A percentile compares a stretch with the other conserved stretches of the same genome.
Evolutionary conservation across 2,797 vertebrate genomes (phyloP).

Genomic region (Vespertilio murinus): DNA sequence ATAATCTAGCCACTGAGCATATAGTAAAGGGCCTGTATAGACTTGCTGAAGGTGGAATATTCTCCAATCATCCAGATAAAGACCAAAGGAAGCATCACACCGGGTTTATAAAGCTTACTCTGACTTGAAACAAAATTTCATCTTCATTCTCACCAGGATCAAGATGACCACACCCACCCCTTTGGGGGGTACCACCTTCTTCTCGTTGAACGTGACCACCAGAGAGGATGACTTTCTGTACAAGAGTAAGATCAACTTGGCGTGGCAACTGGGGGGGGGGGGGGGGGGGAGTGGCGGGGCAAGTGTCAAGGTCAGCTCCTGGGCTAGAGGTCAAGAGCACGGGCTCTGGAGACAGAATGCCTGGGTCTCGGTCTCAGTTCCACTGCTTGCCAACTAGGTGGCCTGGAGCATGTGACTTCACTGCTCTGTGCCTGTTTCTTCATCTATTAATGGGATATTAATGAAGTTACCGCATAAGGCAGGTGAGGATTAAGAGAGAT

Average conservation of each 20-base stretch:
- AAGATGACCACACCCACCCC: slow-evolving; percentile 90
- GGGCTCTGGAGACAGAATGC: neutral
- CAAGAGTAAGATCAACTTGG: slow-evolving; percentile 90
- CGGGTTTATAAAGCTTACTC: neutral
- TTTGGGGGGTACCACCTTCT: slow-evolving; percentile 79
- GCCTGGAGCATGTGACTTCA: neutral
- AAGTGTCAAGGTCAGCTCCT: neutral
- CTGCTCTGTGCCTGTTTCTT: neutral
- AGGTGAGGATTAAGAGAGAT: neutral
- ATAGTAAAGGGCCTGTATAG: neutral
- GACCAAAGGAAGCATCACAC: neutral
- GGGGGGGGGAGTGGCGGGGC: neutral
- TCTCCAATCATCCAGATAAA: neutral
- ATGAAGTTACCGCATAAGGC: neutral
- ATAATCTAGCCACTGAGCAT: no score
- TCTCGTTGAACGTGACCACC: slow-evolving; percentile 83
- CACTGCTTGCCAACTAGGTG: neutral
- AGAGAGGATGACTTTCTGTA: slow-evolving; percentile 92
- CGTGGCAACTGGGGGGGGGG: neutral
- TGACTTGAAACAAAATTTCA: neutral
- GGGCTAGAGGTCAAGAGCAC: neutral
- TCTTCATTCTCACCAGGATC: slow-evolving; percentile 78
- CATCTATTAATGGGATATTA: neutral
- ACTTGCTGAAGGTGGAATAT: neutral
- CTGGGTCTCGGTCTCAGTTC: neutral